Evolutionary conservation across 23 tunicate species (phyloP).

Genomic region (Pegea sp.): DNA sequence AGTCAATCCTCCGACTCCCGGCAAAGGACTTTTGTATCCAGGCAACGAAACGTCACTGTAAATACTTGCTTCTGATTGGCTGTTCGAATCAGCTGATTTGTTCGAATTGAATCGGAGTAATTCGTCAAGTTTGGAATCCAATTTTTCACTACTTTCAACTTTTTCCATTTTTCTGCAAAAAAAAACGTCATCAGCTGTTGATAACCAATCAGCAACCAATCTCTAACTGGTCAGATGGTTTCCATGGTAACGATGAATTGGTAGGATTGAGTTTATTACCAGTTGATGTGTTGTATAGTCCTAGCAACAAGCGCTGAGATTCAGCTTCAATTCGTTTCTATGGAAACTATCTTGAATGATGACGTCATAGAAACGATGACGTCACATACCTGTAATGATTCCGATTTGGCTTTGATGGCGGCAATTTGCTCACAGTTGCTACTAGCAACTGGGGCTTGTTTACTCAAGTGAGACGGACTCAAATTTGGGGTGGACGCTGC

Average conservation of each 20-base stretch:
- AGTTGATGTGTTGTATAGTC: too few relatives aligned
- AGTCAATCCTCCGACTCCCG: constrained; percentile 7
- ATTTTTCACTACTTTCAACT: too few relatives aligned
- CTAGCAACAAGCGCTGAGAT: constrained; percentile 13
- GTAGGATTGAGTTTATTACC: too few relatives aligned
- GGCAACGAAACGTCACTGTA: neutral
- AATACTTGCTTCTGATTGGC: neutral
- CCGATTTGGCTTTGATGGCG: constrained; percentile 47
- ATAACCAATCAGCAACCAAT: too few relatives aligned
- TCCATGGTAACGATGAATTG: too few relatives aligned
- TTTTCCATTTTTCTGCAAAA: too few relatives aligned
- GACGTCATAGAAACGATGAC: neutral
- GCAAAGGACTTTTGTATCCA: neutral
- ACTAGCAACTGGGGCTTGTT: neutral
- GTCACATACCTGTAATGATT: constrained; percentile 28
- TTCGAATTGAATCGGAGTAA: neutral
- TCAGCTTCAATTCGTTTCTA: constrained; percentile 15
- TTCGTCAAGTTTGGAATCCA: constrained; percentile 1
- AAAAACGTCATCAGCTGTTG: too few relatives aligned
- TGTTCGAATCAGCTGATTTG: neutral
- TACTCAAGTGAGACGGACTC: neutral
- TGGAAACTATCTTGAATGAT: neutral
- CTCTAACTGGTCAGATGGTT: too few relatives aligned
- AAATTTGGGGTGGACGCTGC: neutral
- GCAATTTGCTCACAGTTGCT: constrained; percentile 12